phyloP scores from a whole-genome alignment of 2,113 vertebrate species.

The Toxostoma redivivum region DNA sequence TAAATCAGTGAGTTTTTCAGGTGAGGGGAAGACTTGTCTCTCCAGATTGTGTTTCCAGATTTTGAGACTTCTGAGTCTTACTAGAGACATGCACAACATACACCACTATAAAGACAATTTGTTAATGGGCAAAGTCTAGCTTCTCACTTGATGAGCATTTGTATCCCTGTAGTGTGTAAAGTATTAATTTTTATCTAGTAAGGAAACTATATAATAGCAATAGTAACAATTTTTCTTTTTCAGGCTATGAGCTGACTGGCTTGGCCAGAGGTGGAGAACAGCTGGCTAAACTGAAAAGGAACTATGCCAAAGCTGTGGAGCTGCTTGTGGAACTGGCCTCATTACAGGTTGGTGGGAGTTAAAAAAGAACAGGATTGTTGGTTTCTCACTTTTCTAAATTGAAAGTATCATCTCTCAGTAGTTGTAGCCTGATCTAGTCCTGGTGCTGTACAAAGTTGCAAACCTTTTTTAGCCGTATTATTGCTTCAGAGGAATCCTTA shows the following conservation, averaged over 20 bases:
- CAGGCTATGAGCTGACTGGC: slow-evolving; percentile 97
- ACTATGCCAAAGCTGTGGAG: slow-evolving; percentile 98
- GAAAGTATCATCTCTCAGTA: not conserved
- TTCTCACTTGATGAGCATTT: not conserved
- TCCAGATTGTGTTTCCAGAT: not conserved
- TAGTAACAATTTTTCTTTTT: not conserved
- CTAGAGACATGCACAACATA: not conserved
- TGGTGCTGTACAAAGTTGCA: not conserved
- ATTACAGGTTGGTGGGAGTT: slow-evolving; percentile 82
- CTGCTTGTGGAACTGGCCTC: slow-evolving; percentile 96
- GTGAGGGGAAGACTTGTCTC: not conserved
- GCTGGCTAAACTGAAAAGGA: slow-evolving; percentile 95
- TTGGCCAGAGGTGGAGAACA: slow-evolving; percentile 97
- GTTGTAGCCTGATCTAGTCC: not conserved
- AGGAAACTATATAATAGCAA: not conserved
- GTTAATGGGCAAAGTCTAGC: not conserved
- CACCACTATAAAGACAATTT: not conserved
- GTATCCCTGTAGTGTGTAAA: not conserved
- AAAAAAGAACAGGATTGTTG: rapidly evolving
- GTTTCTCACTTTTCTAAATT: not conserved
- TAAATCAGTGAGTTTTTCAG: not conserved
- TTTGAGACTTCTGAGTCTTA: not conserved
- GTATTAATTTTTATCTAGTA: not conserved
- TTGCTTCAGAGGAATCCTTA: not conserved
- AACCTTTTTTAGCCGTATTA: not conserved